A percentile compares a stretch with the other conserved stretches of the same genome.
Evolutionary conservation across 2,888 invertebrate genomes (phyloP).

Genomic region (Pharmacophagus antenor): DNA sequence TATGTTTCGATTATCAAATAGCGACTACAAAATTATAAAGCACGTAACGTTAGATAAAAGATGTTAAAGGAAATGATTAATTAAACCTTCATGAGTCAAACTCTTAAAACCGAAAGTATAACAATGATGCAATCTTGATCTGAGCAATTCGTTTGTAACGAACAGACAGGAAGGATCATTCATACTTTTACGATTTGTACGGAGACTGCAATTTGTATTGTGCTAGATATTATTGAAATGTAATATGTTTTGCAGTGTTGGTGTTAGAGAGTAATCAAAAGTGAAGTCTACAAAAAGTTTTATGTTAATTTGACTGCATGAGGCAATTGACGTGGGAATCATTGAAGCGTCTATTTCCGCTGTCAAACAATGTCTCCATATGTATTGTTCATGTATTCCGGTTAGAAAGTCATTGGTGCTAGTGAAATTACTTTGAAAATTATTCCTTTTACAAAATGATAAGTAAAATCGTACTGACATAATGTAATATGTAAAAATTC

Average conservation of each 20-base stretch:
- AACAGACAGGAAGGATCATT: conserved; percentile 30
- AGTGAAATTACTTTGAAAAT: not conserved
- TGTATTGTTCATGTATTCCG: not conserved
- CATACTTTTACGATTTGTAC: not conserved
- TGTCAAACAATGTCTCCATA: not conserved
- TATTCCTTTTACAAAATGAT: not conserved
- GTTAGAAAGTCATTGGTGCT: not conserved
- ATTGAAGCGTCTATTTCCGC: not conserved
- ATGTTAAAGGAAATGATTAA: conserved; percentile 19
- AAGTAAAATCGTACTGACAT: not conserved
- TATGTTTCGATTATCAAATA: not conserved
- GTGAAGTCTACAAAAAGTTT: not conserved
- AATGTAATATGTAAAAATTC: not conserved
- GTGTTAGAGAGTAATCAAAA: too few relatives aligned
- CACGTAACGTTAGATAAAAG: conserved; percentile 2
- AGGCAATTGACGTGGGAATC: not conserved
- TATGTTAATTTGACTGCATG: not conserved
- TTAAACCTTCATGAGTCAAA: conserved; percentile 22
- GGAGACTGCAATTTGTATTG: not conserved
- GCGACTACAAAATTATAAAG: not conserved
- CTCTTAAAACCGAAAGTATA: conserved; percentile 10
- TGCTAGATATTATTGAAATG: too few relatives aligned
- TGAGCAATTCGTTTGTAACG: conserved; percentile 13
- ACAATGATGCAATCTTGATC: conserved; percentile 24
- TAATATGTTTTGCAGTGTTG: too few relatives aligned